A percentile compares a stretch with the other conserved stretches of the same genome.
Evolutionary conservation across 2,113 vertebrate species (phyloP).

Genomic region (Corydoras sp.): DNA sequence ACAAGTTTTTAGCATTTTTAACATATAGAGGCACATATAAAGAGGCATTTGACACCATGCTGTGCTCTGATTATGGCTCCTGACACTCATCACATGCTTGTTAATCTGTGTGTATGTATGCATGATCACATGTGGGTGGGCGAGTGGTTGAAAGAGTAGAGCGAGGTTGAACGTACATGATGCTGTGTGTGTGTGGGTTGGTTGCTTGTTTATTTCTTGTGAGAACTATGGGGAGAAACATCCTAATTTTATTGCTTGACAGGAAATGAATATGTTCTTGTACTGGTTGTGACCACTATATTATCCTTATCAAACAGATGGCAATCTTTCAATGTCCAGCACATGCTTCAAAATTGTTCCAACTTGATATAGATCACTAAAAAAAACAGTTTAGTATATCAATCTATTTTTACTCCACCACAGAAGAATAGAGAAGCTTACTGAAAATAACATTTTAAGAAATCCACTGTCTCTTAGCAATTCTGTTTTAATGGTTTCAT

Average conservation of each 20-base stretch:
- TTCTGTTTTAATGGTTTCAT: too few species aligned
- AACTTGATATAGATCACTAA: too few species aligned
- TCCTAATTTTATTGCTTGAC: constrained; percentile 38
- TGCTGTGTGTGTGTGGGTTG: background rate
- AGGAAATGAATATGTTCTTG: background rate
- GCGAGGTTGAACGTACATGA: background rate
- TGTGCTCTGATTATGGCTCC: constrained; percentile 59
- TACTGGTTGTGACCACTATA: background rate
- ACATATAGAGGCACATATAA: constrained; percentile 33
- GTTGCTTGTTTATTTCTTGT: constrained; percentile 22
- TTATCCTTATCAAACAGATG: too few species aligned
- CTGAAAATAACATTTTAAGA: background rate
- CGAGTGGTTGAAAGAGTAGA: constrained; percentile 3
- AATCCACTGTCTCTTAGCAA: background rate
- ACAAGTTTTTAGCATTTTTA: too few species aligned
- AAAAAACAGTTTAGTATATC: too few species aligned
- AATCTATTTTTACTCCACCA: too few species aligned
- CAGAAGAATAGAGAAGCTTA: background rate
- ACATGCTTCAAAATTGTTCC: too few species aligned
- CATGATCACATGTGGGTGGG: constrained; percentile 7
- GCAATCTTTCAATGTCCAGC: too few species aligned
- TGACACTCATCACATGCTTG: constrained; percentile 39
- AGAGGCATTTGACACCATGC: constrained; percentile 23
- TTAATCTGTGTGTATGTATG: constrained; percentile 17
- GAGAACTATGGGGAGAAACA: constrained; percentile 13